phyloP scores from a whole-genome alignment of 2,888 invertebrate genomes.

The Chouioia cunea region DNA sequence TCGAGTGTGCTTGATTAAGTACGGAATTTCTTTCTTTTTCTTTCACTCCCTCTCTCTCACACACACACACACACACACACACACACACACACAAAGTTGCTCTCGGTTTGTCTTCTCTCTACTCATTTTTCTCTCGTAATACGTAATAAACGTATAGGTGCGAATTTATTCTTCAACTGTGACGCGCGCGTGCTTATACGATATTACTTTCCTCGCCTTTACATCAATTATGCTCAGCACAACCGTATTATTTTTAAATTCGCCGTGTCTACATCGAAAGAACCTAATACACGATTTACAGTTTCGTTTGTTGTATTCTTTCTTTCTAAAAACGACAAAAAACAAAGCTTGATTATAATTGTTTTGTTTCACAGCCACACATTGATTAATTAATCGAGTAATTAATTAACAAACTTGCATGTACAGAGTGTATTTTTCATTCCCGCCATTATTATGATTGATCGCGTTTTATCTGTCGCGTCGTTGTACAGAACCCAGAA shows the following conservation, averaged over 20 bases:
- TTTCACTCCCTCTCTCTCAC: too few relatives aligned
- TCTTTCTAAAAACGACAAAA: slow-evolving; percentile 37
- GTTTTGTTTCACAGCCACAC: slow-evolving; percentile 66
- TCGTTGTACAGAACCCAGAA: too few relatives aligned
- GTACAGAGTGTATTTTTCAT: slow-evolving; percentile 46
- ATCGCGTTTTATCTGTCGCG: too few relatives aligned
- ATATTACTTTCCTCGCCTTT: slow-evolving; percentile 36
- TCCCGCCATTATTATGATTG: not conserved
- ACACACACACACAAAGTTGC: too few relatives aligned
- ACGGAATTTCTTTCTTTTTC: not conserved
- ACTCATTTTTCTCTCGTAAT: not conserved
- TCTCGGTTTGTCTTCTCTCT: not conserved
- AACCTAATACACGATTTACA: slow-evolving; percentile 44
- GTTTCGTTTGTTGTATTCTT: not conserved
- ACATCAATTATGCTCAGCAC: slow-evolving; percentile 45
- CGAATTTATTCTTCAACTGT: not conserved
- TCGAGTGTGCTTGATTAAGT: not conserved
- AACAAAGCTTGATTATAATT: slow-evolving; percentile 28
- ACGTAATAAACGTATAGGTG: too few relatives aligned
- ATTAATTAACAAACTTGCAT: slow-evolving; percentile 50
- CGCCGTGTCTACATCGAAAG: slow-evolving; percentile 38
- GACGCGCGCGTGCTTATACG: not conserved
- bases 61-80: too few relatives aligned
- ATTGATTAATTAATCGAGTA: slow-evolving; percentile 61
- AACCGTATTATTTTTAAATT: slow-evolving; percentile 43